Conservation (phyloP, 2,113 vertebrate genomes). For the Xenopus tropicalis region UCB_Xtro_10.0 CM004448.2:10673001-10673500, state of each 20-base stretch:
- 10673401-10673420: too few species aligned
- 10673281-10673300: not conserved
- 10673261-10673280: not conserved
- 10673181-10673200: too few species aligned
- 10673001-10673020: conserved; percentile 34
- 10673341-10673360: too few species aligned
- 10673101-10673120: not conserved
- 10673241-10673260: not conserved
- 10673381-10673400: too few species aligned
- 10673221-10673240: not conserved
- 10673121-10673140: not conserved
- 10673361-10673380: too few species aligned
- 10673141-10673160: not conserved
- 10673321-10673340: too few species aligned
- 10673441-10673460: too few species aligned
- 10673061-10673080: not conserved
- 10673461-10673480: too few species aligned
- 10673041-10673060: not conserved
- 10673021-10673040: conserved; percentile 8
- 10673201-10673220: not conserved
- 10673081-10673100: not conserved
- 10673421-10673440: too few species aligned
- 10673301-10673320: too few species aligned
- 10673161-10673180: not conserved
- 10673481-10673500: too few species aligned